These are phyloP conservation scores for Odontamblyopus lacepedii DNA, from an alignment of 2,797 vertebrate genomes.

Conservation along the genomic window DNA sequence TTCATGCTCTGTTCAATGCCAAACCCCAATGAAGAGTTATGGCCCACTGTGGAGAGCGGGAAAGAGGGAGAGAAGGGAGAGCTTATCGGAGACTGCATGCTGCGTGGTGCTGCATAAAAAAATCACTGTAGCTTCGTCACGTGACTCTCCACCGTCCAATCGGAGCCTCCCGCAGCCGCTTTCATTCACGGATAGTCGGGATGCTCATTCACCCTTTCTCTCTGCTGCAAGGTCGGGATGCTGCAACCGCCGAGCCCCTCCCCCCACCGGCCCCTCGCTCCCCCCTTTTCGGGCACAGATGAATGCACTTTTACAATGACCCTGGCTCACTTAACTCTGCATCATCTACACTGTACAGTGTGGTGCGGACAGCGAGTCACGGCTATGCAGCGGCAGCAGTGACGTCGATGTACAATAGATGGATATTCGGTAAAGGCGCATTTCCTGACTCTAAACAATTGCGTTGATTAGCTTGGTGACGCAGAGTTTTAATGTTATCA, in stretches of 20 bases:
- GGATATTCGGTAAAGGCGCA: background rate
- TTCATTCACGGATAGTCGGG: conserved; percentile 61
- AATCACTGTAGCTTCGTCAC: conserved; percentile 18
- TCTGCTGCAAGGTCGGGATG: conserved; percentile 65
- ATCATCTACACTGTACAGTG: conserved; percentile 12
- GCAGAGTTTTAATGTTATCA: background rate
- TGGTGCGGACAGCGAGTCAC: conserved; percentile 44
- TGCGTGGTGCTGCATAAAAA: conserved; percentile 33
- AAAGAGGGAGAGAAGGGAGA: background rate
- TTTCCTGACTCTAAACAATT: background rate
- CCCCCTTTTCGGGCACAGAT: conserved; percentile 27
- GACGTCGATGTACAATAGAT: conserved; percentile 13
- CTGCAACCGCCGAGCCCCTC: conserved; percentile 34
- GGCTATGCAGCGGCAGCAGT: conserved; percentile 28
- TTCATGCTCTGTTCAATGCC: conserved; percentile 36
- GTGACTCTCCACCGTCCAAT: conserved; percentile 44
- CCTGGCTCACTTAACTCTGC: conserved; percentile 33
- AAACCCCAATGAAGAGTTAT: conserved; percentile 50
- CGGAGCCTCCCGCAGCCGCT: conserved; percentile 26
- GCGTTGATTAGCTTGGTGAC: background rate
- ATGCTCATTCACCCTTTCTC: conserved; percentile 57
- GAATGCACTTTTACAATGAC: conserved; percentile 41
- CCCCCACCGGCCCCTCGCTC: conserved; percentile 19
- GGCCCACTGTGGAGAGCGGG: conserved; percentile 15
- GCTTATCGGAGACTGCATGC: conserved; percentile 32